Evolutionary conservation across 2,888 invertebrate species (phyloP).

Genomic region (Druceiella hillmani): DNA sequence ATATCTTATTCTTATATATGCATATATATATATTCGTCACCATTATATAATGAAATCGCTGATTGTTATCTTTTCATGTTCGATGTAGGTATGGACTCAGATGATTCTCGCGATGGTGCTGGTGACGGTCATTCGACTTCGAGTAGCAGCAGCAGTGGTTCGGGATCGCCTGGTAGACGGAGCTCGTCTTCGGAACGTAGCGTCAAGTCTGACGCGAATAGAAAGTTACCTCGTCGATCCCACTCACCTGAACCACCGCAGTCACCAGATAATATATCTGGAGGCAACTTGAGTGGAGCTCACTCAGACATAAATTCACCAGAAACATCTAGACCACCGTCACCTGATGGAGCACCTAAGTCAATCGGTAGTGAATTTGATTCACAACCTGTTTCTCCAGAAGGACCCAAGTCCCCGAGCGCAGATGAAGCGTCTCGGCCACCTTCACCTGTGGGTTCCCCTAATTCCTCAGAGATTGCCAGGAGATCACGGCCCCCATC

Average conservation of each 20-base stretch:
- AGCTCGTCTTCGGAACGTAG: slow-evolving; percentile 38
- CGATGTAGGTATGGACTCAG: slow-evolving; percentile 52
- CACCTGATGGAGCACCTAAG: slow-evolving; percentile 27
- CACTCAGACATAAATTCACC: slow-evolving; percentile 48
- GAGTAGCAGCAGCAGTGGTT: slow-evolving; percentile 47
- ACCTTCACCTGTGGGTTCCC: slow-evolving; percentile 13
- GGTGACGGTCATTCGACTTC: slow-evolving; percentile 41
- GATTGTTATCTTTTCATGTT: background rate
- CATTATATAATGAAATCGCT: too few relatives aligned
- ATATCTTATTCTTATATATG: too few relatives aligned
- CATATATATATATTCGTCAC: too few relatives aligned
- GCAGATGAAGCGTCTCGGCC: slow-evolving; percentile 30
- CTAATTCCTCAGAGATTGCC: slow-evolving; percentile 20
- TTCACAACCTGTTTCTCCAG: slow-evolving; percentile 31
- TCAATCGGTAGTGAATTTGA: slow-evolving; percentile 29
- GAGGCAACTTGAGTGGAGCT: slow-evolving; percentile 39
- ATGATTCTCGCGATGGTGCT: slow-evolving; percentile 53
- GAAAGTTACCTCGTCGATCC: slow-evolving; percentile 34
- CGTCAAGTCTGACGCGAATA: slow-evolving; percentile 38
- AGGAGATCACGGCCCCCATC: slow-evolving; percentile 11
- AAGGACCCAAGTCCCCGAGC: slow-evolving; percentile 31
- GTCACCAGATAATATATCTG: slow-evolving; percentile 22
- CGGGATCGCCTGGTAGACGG: slow-evolving; percentile 40
- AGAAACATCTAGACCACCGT: slow-evolving; percentile 39
- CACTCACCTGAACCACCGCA: slow-evolving; percentile 27